Base-by-base conservation (phyloP, 2,113 vertebrate genomes). In the Bucco capensis region DNA sequence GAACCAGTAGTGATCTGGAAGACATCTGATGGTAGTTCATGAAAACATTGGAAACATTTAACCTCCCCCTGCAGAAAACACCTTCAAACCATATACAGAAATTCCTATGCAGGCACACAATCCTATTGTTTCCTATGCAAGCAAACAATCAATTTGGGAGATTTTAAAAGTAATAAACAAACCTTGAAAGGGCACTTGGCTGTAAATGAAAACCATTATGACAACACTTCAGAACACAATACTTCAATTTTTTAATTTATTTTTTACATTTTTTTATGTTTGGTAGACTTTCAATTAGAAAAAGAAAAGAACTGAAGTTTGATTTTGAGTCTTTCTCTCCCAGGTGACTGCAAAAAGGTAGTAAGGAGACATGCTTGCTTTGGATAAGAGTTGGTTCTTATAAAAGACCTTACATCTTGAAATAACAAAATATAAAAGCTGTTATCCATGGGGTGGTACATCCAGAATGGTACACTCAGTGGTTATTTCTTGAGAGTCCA, bases 1-100 rank as follows among this genome's bases (percentile, higher is more conserved):
- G 54, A 95, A 93, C 24, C 79, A 93, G 75, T 89, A 95, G 85
- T 91, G 88, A 85, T 96, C 95, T 95, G 95, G 95, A 96, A 94
- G 94, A 90, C 90, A 96, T 94, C 92, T 96, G 90, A 95, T 77
- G 69, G 83, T 93, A 90, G 90, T 88, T 90, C 92, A 90, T 80
- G 90, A 95, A 94, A 95, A 83, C 2, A 15, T 91, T 94, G 88
- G 72, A 93, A 94, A 76, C 67, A 9, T 88, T 94, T 93, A 95
- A 93, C 42, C 69, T 93, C 91, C 72, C 54, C 49, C 69, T 42
- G 14, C 72, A 93, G 80, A 92, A 93, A 96, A 94, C 95, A 95
- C 86, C 90, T 93, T 56, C 54, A 83, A 86, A 91, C 50, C 70
- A 86, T 23, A 86, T 35, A 76, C 80, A 92, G 88, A 88, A 93